A percentile compares a stretch with the other conserved stretches of the same genome.
Evolutionary conservation across 2,888 invertebrate genomes (phyloP).

Genomic region (Himalopsyche anomala): DNA sequence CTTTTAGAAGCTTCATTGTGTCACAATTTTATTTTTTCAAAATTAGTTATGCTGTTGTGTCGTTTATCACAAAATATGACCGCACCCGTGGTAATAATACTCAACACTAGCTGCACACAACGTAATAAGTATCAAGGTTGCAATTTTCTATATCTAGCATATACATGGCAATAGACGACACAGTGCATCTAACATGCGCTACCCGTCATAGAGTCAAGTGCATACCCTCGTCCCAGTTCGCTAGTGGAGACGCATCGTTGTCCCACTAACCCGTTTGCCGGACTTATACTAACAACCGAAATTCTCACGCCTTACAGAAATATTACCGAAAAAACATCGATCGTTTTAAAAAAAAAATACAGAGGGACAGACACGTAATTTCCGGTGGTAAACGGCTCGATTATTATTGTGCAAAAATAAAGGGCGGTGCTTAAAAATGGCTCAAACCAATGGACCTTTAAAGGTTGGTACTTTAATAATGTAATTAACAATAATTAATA

Average conservation of each 20-base stretch:
- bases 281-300: neutral
- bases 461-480: constrained; percentile 53
- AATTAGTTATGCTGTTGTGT: neutral
- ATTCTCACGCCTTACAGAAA: neutral
- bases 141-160: constrained; percentile 46
- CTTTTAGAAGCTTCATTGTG: too few species aligned
- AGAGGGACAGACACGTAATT: neutral
- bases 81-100: constrained; percentile 2
- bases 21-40: neutral
- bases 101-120: neutral
- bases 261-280: constrained; percentile 52
- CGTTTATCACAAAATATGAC: constrained; percentile 6
- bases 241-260: constrained; percentile 14
- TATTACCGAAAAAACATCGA: neutral
- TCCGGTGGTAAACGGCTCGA: neutral
- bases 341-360: neutral
- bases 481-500: too few species aligned
- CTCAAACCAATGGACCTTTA: constrained; percentile 47
- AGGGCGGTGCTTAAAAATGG: constrained; percentile 44
- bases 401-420: neutral
- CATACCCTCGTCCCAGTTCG: constrained; percentile 61
- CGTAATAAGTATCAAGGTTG: constrained; percentile 36
- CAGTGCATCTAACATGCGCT: constrained; percentile 44
- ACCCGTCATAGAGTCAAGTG: constrained; percentile 59
- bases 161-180: constrained; percentile 54